Percentiles rank a stretch among this genome's conserved stretches.
Conservation (phyloP, 2,888 invertebrate genomes). For the Parnassius orleans region DNA sequence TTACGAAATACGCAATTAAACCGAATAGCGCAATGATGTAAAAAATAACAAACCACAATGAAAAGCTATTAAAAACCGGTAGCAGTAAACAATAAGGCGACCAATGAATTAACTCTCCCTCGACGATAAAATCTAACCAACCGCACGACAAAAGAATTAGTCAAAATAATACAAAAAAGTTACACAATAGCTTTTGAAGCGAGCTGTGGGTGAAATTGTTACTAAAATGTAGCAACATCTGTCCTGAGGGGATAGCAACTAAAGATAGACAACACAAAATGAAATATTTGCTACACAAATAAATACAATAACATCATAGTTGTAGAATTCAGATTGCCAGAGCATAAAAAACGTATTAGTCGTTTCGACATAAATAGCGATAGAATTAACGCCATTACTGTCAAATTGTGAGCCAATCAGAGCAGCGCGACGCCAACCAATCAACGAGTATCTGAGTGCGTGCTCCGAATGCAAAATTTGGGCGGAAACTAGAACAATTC, state of each 20-base stretch:
- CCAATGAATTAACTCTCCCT: slow-evolving; percentile 68
- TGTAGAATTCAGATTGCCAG: slow-evolving; percentile 30
- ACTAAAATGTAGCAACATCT: slow-evolving; percentile 80
- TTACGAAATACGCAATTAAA: background rate
- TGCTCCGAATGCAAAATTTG: slow-evolving; percentile 74
- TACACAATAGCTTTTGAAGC: slow-evolving; percentile 71
- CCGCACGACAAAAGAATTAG: slow-evolving; percentile 78
- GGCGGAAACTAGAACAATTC: slow-evolving; percentile 69
- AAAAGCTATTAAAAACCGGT: slow-evolving; percentile 57
- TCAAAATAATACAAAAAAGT: slow-evolving; percentile 70
- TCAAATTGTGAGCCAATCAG: slow-evolving; percentile 77
- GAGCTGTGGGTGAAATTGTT: slow-evolving; percentile 78
- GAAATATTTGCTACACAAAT: slow-evolving; percentile 14
- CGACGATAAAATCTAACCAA: slow-evolving; percentile 71
- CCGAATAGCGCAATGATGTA: background rate
- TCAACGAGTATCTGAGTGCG: slow-evolving; percentile 53
- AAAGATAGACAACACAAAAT: slow-evolving; percentile 23
- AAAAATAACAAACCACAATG: slow-evolving; percentile 37
- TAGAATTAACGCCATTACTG: slow-evolving; percentile 78
- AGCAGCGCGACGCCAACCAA: slow-evolving; percentile 60
- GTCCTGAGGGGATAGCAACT: slow-evolving; percentile 61
- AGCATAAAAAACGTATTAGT: slow-evolving; percentile 26
- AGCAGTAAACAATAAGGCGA: slow-evolving; percentile 61
- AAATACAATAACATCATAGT: background rate
- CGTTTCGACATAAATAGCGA: slow-evolving; percentile 34